A percentile compares a stretch with the other conserved stretches of the same genome.
Conservation (phyloP, 1,140 invertebrate species). For the Glossosoma conforme region DNA sequence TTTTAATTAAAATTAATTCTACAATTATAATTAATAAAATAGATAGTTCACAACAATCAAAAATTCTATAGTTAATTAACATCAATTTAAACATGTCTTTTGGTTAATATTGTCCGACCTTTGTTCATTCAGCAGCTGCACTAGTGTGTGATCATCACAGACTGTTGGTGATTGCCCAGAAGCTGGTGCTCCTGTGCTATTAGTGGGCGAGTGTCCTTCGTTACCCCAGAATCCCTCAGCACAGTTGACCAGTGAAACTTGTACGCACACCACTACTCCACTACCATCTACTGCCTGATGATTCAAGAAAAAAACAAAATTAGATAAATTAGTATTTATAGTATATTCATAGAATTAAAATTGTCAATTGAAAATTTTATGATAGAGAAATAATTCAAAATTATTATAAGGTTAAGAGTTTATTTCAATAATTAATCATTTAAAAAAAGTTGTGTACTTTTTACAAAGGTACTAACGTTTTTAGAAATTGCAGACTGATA, state of each 20-base stretch:
- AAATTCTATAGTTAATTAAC: not conserved
- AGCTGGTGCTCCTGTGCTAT: constrained; percentile 13
- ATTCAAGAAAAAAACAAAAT: constrained; percentile 5
- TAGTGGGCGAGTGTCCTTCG: constrained; percentile 16
- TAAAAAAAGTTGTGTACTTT: not conserved
- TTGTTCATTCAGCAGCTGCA: constrained; percentile 22
- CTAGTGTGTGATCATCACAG: constrained; percentile 19
- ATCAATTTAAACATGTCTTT: not conserved
- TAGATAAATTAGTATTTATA: not conserved
- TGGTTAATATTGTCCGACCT: constrained; percentile 1
- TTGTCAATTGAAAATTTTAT: not conserved
- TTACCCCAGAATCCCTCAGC: constrained; percentile 22
- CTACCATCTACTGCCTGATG: constrained; percentile 26
- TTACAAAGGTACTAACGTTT: constrained; percentile 33
- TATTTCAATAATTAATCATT: not conserved
- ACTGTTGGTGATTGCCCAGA: not conserved
- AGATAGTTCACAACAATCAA: not conserved
- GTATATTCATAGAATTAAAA: not conserved
- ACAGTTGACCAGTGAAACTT: constrained; percentile 19
- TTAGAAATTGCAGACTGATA: constrained; percentile 45
- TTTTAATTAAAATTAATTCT: not conserved
- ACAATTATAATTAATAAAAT: not conserved
- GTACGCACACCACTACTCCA: constrained; percentile 13
- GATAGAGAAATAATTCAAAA: not conserved
- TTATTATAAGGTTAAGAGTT: not conserved